phyloP scores from a whole-genome alignment of 2,113 vertebrate genomes.

The Prunella himalayana region DNA sequence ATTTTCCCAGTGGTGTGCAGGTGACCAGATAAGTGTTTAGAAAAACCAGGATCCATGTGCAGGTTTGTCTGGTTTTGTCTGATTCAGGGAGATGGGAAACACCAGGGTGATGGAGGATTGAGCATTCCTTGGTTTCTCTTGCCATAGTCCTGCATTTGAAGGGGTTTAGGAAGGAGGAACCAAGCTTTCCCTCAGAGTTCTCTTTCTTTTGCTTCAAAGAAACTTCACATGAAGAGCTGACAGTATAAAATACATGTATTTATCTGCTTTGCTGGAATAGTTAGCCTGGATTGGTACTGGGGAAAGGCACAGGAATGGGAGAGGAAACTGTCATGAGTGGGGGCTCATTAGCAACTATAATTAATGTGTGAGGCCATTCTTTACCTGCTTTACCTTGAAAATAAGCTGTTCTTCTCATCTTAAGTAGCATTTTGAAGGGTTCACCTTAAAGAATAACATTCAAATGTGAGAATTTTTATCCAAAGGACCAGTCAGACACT shows the following conservation, averaged over 20 bases:
- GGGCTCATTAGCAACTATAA: not conserved
- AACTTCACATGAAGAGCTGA: not conserved
- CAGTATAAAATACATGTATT: not conserved
- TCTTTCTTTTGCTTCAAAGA: not conserved
- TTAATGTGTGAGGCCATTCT: not conserved
- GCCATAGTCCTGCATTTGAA: not conserved
- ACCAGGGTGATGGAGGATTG: not conserved
- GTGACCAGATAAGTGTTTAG: not conserved
- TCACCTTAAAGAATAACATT: not conserved
- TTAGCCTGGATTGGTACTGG: not conserved
- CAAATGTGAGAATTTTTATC: not conserved
- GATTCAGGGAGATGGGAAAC: not conserved
- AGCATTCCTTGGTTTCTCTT: not conserved
- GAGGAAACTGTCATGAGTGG: not conserved
- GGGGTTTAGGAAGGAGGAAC: not conserved
- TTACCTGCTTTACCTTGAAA: not conserved
- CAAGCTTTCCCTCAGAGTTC: not conserved
- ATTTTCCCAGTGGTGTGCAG: not conserved
- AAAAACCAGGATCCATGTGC: not conserved
- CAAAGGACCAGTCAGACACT: not conserved
- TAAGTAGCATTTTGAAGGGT: not conserved
- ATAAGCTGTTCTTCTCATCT: not conserved
- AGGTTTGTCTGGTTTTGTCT: not conserved
- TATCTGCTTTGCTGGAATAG: not conserved
- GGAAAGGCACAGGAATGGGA: not conserved